Evolutionary conservation across 2,113 vertebrate species (phyloP), one percentile per base, ranked within the genome.

Genomic region (Pelobates fuscus): DNA sequence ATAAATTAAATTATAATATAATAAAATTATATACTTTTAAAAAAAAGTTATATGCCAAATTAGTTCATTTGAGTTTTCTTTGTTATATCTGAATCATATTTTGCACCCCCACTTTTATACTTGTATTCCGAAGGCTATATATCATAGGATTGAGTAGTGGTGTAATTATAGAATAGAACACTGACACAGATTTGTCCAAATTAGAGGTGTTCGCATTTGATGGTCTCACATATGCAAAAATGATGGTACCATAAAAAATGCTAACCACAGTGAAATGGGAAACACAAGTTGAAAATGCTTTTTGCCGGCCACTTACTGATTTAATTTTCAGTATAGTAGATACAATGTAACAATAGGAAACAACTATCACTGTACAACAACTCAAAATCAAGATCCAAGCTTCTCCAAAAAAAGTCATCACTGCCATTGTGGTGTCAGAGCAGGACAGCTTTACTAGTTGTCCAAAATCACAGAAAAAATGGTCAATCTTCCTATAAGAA

Each of bases 101-200:
- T 25, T 37, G 52, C 29, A 69, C 14, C 5, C 30, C 68, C 24
- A 12, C 1, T 59, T 59, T 79, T 64, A 84, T 79, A 20, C 81
- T 80, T 41, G 71, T 81, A 67, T 87, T 87, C n/a, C 52, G 29
- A 24, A 85, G 78, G 30, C 80, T 85, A 12, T 84, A 84, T 23
- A 85, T 83, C 15, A 82, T 63, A 1, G 80, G 82, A 71, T 85
- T 84, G 27, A 85, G 55, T 0, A 70, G 77, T 26, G 85, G 82
- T 0, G 82, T 82, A 44, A 85, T 70, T 0, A 83, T 66, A 2
- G 80, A 82, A 30, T 83, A 84, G 20, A 84, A 59, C 0, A 67
- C 77, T 25, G 82, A 81, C 44, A 87, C 65, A 0, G 80, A 27
- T 25, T 87, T 84, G 63, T 85, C 83, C 18, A 30, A 59, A 8